Evolutionary conservation across 2,113 vertebrate species (phyloP).

Genomic region (Taurulus bubalis): DNA sequence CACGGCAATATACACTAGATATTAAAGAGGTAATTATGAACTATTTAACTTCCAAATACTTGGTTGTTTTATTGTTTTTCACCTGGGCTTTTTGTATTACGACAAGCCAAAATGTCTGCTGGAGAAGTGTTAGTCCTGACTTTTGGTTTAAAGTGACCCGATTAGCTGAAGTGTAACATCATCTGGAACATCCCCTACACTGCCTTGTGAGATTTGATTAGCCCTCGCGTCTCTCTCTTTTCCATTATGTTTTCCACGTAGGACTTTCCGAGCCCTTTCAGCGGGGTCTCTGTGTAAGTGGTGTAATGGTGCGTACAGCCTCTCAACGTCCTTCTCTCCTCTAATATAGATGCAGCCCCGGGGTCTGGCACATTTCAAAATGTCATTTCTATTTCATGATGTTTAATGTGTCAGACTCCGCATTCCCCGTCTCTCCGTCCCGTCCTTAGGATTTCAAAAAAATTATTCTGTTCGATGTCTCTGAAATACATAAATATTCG

Average conservation of each 20-base stretch:
- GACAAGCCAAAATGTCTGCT: background rate
- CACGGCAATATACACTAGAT: background rate
- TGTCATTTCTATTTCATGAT: slow-evolving; percentile 25
- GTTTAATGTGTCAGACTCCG: slow-evolving; percentile 15
- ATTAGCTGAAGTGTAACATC: background rate
- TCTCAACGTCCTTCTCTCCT: background rate
- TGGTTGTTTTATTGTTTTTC: background rate
- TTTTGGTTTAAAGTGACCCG: background rate
- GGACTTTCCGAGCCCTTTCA: background rate
- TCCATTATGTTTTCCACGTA: background rate
- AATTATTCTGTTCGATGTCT: background rate
- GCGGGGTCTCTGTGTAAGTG: background rate
- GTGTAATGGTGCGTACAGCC: slow-evolving; percentile 6
- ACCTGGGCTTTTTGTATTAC: background rate
- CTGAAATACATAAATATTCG: background rate
- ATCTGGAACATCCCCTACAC: background rate
- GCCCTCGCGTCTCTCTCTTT: background rate
- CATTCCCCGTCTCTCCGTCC: background rate
- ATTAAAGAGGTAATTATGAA: background rate
- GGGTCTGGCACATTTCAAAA: slow-evolving; percentile 18
- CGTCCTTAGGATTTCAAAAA: background rate
- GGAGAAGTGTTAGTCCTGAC: background rate
- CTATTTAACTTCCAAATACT: background rate
- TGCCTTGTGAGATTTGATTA: too few species aligned
- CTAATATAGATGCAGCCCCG: slow-evolving; percentile 23